Evolutionary conservation across 2,797 vertebrate species (phyloP).

Genomic region (Onychomys leucogaster): DNA sequence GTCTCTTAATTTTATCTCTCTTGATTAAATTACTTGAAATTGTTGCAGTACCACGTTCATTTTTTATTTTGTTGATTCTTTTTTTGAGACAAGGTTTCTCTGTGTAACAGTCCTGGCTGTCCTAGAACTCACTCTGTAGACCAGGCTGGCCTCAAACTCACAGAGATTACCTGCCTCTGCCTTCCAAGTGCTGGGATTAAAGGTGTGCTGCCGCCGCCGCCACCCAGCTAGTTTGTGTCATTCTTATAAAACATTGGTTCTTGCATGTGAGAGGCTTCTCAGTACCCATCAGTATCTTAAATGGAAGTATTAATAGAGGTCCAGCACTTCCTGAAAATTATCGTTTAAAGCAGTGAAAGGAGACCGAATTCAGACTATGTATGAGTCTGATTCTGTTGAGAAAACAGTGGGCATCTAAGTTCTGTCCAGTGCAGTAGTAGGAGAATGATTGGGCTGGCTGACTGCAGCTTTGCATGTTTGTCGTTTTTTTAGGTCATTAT

Average conservation of each 20-base stretch:
- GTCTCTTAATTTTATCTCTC: constrained; percentile 58
- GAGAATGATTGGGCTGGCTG: neutral
- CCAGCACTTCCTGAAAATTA: constrained; percentile 9
- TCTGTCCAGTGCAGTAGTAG: neutral
- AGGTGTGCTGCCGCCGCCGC: neutral
- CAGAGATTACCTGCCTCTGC: neutral
- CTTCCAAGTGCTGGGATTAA: neutral
- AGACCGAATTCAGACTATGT: constrained; percentile 24
- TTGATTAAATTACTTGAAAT: constrained; percentile 48
- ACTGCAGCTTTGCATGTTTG: neutral
- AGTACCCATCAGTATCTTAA: neutral
- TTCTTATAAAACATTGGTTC: neutral
- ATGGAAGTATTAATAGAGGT: constrained; percentile 32
- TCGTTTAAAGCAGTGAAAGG: constrained; percentile 38
- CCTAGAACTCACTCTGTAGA: neutral
- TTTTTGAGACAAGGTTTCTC: neutral
- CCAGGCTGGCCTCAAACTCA: neutral
- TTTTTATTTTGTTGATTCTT: constrained; percentile 18
- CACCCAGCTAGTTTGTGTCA: neutral
- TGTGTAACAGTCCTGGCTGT: neutral
- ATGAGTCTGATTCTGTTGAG: constrained; percentile 14
- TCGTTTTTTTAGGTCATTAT: constrained; percentile 35
- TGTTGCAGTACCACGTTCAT: neutral
- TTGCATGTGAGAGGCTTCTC: constrained; percentile 22
- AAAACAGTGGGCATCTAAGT: constrained; percentile 28